Evolutionary conservation across 2,888 invertebrate species (phyloP).

Genomic region (Mechanitis messenoides): DNA sequence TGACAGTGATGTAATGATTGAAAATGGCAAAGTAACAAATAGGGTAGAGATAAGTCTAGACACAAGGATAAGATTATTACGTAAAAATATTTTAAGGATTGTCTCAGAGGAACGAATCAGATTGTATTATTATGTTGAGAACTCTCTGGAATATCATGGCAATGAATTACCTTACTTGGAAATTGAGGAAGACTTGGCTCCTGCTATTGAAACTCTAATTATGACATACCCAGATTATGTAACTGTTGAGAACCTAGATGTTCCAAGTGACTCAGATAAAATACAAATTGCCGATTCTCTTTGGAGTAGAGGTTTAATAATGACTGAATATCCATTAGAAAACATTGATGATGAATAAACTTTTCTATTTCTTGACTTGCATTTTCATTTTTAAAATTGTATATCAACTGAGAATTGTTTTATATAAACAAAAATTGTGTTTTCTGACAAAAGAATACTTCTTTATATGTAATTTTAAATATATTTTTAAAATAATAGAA

Average conservation of each 20-base stretch:
- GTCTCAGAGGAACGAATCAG: conserved; percentile 79
- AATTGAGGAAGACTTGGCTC: conserved; percentile 80
- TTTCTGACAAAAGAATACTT: too few species aligned
- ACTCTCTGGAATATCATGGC: conserved; percentile 90
- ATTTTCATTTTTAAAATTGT: conserved; percentile 1
- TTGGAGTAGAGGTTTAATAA: conserved; percentile 89
- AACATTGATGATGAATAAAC: conserved; percentile 61
- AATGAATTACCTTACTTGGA: conserved; percentile 83
- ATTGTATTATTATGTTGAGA: conserved; percentile 90
- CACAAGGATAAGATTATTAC: conserved; percentile 77
- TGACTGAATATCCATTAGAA: conserved; percentile 80
- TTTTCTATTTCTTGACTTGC: neutral
- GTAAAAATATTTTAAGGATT: conserved; percentile 77
- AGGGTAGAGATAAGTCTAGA: conserved; percentile 81
- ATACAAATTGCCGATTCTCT: conserved; percentile 81
- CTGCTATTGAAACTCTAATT: conserved; percentile 83
- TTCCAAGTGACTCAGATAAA: conserved; percentile 79
- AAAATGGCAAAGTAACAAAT: conserved; percentile 78
- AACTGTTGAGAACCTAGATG: conserved; percentile 82
- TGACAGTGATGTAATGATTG: conserved; percentile 81
- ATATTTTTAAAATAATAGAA: too few species aligned
- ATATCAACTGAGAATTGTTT: neutral
- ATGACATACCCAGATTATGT: conserved; percentile 86
- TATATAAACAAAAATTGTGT: too few species aligned
- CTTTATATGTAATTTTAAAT: too few species aligned